Evolutionary conservation across 2,888 invertebrate species (phyloP).

Genomic region (Papilio protenor): DNA sequence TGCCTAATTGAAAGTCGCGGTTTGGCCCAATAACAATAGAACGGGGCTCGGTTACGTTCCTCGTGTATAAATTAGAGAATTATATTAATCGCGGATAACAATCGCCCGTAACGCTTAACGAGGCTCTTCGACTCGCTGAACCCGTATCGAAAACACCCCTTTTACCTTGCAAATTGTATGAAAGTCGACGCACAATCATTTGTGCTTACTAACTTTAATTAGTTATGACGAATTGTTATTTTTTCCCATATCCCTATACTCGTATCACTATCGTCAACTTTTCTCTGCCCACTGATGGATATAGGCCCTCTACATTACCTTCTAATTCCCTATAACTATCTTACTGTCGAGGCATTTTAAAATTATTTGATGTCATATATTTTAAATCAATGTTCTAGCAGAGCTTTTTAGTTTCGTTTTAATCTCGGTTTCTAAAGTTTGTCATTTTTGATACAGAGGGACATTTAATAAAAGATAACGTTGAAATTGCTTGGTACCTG

Average conservation of each 20-base stretch:
- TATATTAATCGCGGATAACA: slow-evolving; percentile 75
- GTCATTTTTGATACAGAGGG: slow-evolving; percentile 69
- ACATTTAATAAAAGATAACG: slow-evolving; percentile 78
- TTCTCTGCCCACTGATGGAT: too few relatives aligned
- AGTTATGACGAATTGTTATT: neutral
- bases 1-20: slow-evolving; percentile 72
- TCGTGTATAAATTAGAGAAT: slow-evolving; percentile 78
- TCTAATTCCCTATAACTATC: too few relatives aligned
- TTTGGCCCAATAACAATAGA: slow-evolving; percentile 68
- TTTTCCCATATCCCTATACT: neutral
- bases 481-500: slow-evolving; percentile 70
- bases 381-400: neutral
- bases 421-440: slow-evolving; percentile 54
- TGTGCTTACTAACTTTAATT: neutral
- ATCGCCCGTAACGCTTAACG: slow-evolving; percentile 52
- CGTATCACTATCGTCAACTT: too few relatives aligned
- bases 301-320: too few relatives aligned
- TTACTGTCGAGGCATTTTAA: neutral
- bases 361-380: neutral
- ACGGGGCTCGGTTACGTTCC: slow-evolving; percentile 57
- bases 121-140: slow-evolving; percentile 38
- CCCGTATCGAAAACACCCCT: slow-evolving; percentile 20
- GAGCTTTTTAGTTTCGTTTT: neutral
- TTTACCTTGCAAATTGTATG: slow-evolving; percentile 49
- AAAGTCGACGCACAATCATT: slow-evolving; percentile 54